Evolutionary conservation across 2,888 invertebrate genomes (phyloP).

Genomic region (Athalia circularis): DNA sequence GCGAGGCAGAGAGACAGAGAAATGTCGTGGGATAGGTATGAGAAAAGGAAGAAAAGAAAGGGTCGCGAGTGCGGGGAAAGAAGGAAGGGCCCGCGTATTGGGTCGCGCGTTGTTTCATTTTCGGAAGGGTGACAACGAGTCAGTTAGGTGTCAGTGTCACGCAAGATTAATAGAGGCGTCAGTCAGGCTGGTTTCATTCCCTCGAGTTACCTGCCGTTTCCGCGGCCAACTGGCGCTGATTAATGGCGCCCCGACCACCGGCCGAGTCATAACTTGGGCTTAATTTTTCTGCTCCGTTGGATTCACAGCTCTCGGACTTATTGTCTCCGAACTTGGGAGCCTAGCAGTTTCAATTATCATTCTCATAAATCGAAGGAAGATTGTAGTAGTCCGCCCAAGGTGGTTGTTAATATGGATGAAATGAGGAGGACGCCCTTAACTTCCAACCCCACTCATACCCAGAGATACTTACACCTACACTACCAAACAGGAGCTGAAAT

Average conservation of each 20-base stretch:
- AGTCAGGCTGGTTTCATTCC: conserved; percentile 43
- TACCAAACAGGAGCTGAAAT: neutral
- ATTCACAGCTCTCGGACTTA: conserved; percentile 3
- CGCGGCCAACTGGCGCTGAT: conserved; percentile 42
- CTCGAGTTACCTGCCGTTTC: conserved; percentile 42
- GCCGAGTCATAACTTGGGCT: conserved; percentile 42
- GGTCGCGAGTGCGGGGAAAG: neutral
- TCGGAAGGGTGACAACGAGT: conserved; percentile 45
- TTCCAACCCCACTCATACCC: no score
- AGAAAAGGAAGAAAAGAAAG: neutral
- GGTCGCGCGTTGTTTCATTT: conserved; percentile 44
- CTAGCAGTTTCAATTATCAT: neutral
- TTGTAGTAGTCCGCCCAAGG: no score
- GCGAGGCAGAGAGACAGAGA: neutral
- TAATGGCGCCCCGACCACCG: conserved; percentile 40
- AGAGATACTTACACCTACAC: no score
- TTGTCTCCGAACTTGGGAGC: neutral
- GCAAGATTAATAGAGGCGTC: conserved; percentile 44
- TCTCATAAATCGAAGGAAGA: neutral
- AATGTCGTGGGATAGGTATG: no score
- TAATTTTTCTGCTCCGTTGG: conserved; percentile 33
- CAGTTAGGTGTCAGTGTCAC: conserved; percentile 42
- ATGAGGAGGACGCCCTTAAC: no score
- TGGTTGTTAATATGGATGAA: no score
- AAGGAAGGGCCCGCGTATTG: conserved; percentile 30